Base-by-base conservation (phyloP, 2,797 vertebrate species). In the Helostoma temminkii region DNA sequence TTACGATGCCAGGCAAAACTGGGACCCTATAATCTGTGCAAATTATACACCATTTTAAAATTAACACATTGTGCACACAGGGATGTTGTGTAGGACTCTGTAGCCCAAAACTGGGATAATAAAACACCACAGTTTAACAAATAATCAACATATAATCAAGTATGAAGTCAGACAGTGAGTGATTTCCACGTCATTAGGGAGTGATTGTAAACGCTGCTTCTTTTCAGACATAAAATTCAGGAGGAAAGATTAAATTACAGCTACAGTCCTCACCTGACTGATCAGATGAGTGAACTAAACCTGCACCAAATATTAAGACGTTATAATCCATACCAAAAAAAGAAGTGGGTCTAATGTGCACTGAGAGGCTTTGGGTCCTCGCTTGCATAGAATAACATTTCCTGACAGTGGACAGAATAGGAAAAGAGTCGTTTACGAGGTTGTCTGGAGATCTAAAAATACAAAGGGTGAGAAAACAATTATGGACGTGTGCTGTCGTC, bases 371-470 rank as follows among this genome's bases (percentile, higher is more conserved):
- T 32, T 59, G 66, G 81, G 58, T 85, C 84, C 69, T 74, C 45
- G 34, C 68, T 64, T 74, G 60, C 79, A 79, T 60, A 80, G 63
- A 80, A 46, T 54, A 77, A 78, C 70, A 74, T 83, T 78, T 87
- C 83, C 75, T 83, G 72, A 79, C 71, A 85, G 64, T 79, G 82
- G 84, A 89, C 74, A 90, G 77, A 81, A 78, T 71, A 68, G 66
- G 32, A 30, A 37, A 65, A 74, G 78, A 63, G 79, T 81, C 58
- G 86, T 82, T 85, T 78, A 62, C 56, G 73, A 76, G 74, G 78
- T 68, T 70, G 80, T 65, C 82, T 36, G 57, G 67, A 69, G 82
- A 91, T 82, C 86, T 89, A 89, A 86, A n/a, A 88, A 90, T 82
- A 82, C 78, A 89, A 84, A 83, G 41, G 36, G 46, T 87, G 72